Percentiles rank a stretch among this genome's conserved stretches.
Evolutionary conservation across 2,797 vertebrate species (phyloP).

Genomic region (Pantherophis vulpinus): DNA sequence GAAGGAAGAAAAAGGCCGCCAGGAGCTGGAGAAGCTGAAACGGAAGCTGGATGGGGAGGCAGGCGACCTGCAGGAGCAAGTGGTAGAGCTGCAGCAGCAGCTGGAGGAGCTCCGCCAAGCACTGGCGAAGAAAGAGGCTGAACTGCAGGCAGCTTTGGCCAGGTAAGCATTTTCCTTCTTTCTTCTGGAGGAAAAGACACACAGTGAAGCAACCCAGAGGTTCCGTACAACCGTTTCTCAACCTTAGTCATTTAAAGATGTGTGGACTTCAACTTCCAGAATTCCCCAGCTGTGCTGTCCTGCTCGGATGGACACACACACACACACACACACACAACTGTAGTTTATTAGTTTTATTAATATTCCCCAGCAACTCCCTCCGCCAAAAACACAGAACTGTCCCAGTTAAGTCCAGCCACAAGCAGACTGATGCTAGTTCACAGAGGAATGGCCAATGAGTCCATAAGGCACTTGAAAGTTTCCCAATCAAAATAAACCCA

Average conservation of each 20-base stretch:
- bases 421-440: too few relatives aligned
- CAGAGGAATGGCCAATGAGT: too few relatives aligned
- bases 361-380: too few relatives aligned
- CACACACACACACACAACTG: too few relatives aligned
- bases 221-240: not conserved
- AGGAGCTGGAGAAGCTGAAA: constrained; percentile 89
- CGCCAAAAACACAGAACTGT: too few relatives aligned
- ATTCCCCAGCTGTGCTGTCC: not conserved
- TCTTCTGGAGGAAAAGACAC: not conserved
- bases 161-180: constrained; percentile 59
- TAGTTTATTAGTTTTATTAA: too few relatives aligned
- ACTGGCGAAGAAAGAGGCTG: constrained; percentile 85
- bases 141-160: constrained; percentile 83
- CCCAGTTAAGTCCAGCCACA: too few relatives aligned
- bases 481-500: too few relatives aligned
- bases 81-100: constrained; percentile 81
- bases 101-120: constrained; percentile 78
- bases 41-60: constrained; percentile 86
- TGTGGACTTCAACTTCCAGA: not conserved
- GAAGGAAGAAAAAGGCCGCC: constrained; percentile 87
- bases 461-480: too few relatives aligned
- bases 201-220: not conserved
- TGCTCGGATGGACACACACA: too few relatives aligned
- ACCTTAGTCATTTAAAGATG: not conserved
- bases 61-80: constrained; percentile 86